These are phyloP conservation scores for Paracentrotus lividus DNA, from an alignment of 53 echinoderm and acorn worm genomes.

Conservation along the genomic window DNA sequence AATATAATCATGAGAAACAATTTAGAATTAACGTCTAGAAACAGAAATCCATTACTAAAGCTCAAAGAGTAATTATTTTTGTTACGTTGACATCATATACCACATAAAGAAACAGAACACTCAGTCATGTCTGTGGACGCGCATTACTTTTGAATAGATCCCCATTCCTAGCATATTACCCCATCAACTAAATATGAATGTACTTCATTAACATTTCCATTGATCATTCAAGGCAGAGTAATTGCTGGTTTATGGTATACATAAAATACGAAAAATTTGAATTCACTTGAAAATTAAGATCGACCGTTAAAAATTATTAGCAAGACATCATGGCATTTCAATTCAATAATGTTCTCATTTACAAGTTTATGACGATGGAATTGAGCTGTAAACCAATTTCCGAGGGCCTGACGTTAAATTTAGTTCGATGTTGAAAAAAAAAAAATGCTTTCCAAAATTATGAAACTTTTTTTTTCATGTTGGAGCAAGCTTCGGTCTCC, in stretches of 20 bases:
- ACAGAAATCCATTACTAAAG: no score
- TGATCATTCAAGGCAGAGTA: not conserved
- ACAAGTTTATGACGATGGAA: not conserved
- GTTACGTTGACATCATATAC: no score
- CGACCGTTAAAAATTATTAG: not conserved
- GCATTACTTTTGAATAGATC: not conserved
- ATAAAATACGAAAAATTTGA: not conserved
- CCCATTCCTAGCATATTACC: not conserved
- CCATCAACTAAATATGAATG: not conserved
- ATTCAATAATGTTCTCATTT: not conserved
- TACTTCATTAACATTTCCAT: not conserved
- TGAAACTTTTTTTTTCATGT: not conserved
- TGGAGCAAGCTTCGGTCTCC: not conserved
- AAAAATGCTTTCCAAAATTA: no score
- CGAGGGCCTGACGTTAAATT: no score
- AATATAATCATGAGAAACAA: no score
- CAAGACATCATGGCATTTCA: not conserved
- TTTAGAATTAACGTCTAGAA: no score
- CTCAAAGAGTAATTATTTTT: no score
- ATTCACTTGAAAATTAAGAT: not conserved
- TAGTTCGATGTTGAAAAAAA: no score
- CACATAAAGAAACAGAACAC: no score
- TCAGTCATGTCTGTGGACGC: not conserved
- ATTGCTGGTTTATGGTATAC: not conserved
- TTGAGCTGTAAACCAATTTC: not conserved